Evolutionary conservation across 2,113 vertebrate species (phyloP), one percentile per base, ranked within the genome.

Genomic region (Etia nguti): DNA sequence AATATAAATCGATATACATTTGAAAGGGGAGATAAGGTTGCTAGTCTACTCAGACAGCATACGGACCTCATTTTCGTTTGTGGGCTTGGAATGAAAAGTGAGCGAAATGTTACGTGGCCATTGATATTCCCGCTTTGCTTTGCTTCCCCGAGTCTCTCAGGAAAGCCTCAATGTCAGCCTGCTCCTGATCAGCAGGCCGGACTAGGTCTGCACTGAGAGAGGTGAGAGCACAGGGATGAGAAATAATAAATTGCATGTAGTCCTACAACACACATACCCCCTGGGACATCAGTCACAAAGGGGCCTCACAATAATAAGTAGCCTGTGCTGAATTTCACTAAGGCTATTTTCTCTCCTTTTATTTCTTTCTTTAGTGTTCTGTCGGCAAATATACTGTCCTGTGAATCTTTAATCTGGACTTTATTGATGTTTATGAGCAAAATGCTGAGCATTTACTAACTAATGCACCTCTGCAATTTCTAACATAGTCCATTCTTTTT

Each of bases 161-260:
- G 89, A 85, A 54, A 83, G 48, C 73, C 60, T 79, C 81, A 52
- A n/a, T 86, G 86, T 89, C 88, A 41, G 62, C 22, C 36, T 55
- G 80, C 38, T 85, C 36, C 86, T 87, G 84, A 80, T 88, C 90
- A 88, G 77, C 70, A 81, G 65, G 62, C 54, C 48, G 50, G 22
- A 88, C 68, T 79, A 59, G 62, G 60, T 90, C 52, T 79, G 56
- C 65, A 81, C 70, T 80, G 82, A 89, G 62, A 90, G 68, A 38
- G 41, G 82, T 50, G 79, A 80, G 60, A 84, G 79, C 3, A 55
- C 26, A 86, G 55, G 85, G 80, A 79, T 56, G 68, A 81, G 60
- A 55, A 79, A 79, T 79, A 81, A 87, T 16, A 38, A 83, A 88
- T 80, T 79, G 62, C 4, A 12, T 80, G 10, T 4, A 43, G 68